Evolutionary conservation across 2,113 vertebrate genomes (phyloP).

Genomic region (Rhizomys pruinosus): DNA sequence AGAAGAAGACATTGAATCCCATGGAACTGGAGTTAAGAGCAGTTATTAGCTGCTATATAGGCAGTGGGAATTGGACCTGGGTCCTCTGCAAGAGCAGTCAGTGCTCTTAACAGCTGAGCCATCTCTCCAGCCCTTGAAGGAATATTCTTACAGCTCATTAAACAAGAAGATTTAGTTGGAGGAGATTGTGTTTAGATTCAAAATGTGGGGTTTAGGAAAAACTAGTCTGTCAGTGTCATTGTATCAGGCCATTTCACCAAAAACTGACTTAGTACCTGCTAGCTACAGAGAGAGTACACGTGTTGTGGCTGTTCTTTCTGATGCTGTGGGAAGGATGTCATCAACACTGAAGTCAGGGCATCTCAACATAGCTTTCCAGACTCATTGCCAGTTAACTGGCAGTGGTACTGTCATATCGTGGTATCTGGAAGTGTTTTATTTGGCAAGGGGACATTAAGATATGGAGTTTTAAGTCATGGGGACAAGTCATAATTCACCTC

Average conservation of each 20-base stretch:
- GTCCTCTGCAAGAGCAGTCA: no score
- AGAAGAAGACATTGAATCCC: no score
- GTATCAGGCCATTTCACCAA: neutral
- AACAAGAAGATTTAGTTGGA: neutral
- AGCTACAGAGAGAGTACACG: neutral
- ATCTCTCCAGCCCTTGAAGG: neutral
- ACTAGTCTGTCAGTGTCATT: neutral
- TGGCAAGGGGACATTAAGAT: neutral
- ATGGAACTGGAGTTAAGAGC: no score
- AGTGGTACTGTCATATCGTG: neutral
- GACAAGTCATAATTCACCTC: neutral
- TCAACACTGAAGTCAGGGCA: neutral
- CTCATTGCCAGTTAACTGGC: neutral
- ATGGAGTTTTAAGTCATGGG: neutral
- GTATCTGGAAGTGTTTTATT: constrained; percentile 15
- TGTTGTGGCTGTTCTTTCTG: neutral
- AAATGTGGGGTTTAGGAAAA: neutral
- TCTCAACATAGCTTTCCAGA: neutral
- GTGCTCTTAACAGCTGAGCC: no score
- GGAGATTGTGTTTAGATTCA: neutral
- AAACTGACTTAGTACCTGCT: neutral
- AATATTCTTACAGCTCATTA: neutral
- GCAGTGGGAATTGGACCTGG: no score
- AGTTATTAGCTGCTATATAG: no score
- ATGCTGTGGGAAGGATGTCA: neutral